Evolutionary conservation across 1,140 invertebrate genomes (phyloP).

Genomic region (Leptinotarsa lineolata): DNA sequence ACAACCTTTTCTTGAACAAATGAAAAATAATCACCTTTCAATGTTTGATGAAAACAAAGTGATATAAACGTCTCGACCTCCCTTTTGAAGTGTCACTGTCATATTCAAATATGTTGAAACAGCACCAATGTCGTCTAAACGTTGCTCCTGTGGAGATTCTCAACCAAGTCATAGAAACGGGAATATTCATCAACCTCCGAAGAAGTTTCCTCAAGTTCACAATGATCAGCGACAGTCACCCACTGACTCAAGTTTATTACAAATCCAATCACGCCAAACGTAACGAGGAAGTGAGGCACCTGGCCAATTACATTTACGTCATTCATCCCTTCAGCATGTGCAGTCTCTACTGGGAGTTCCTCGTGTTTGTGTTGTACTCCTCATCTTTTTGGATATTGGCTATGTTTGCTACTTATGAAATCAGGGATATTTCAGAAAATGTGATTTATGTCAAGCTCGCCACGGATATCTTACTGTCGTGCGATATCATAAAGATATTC

Average conservation of each 20-base stretch:
- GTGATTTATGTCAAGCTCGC: background rate
- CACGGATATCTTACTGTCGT: background rate
- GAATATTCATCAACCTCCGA: conserved; percentile 34
- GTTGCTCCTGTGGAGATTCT: background rate
- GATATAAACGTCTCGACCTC: no score
- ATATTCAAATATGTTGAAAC: background rate
- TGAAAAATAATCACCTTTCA: no score
- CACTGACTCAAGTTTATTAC: conserved; percentile 30
- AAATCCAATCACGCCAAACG: conserved; percentile 36
- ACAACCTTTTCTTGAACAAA: no score
- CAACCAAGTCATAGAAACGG: conserved; percentile 33
- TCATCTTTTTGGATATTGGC: conserved; percentile 3
- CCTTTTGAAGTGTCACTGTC: background rate
- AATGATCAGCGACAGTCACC: conserved; percentile 38
- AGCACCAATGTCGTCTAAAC: background rate
- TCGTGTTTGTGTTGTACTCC: conserved; percentile 11
- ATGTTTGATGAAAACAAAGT: no score
- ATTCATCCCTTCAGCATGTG: conserved; percentile 37
- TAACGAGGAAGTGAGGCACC: conserved; percentile 32
- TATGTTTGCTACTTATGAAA: background rate
- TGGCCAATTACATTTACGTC: conserved; percentile 20
- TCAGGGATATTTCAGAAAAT: background rate
- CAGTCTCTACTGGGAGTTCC: conserved; percentile 2
- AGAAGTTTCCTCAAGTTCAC: conserved; percentile 27
- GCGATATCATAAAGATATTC: conserved; percentile 30